phyloP scores from a whole-genome alignment of 2,888 invertebrate genomes.

The Protodeltote pygarga region DNA sequence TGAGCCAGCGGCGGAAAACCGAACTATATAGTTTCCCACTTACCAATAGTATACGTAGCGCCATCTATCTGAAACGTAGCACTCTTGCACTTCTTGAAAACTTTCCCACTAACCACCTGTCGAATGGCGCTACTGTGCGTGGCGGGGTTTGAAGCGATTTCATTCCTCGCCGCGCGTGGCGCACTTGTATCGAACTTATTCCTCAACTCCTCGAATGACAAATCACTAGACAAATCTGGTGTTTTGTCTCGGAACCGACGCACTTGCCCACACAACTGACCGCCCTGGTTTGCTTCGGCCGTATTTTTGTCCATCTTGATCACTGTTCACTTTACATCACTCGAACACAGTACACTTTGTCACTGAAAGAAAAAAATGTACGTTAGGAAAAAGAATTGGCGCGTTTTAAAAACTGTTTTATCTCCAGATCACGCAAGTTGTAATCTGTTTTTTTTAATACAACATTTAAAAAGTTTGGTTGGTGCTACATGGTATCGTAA shows the following conservation, averaged over 20 bases:
- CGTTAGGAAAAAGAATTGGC: constrained; percentile 11
- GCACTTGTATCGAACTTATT: constrained; percentile 81
- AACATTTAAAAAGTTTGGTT: background rate
- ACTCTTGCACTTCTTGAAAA: constrained; percentile 94
- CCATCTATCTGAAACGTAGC: constrained; percentile 95
- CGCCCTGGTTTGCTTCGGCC: constrained; percentile 61
- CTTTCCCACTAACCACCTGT: constrained; percentile 85
- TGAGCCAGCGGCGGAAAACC: constrained; percentile 40
- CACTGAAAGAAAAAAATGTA: constrained; percentile 44
- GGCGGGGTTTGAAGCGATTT: constrained; percentile 79
- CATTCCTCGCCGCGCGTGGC: constrained; percentile 65
- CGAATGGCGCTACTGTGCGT: constrained; percentile 83
- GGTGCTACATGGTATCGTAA: constrained; percentile 20
- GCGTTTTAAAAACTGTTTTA: background rate
- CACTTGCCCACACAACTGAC: constrained; percentile 75
- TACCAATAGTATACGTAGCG: constrained; percentile 95
- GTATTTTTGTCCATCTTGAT: constrained; percentile 70
- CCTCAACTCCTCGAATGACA: constrained; percentile 79
- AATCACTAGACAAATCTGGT: constrained; percentile 71
- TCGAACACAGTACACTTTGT: constrained; percentile 56
- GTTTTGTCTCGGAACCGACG: constrained; percentile 65
- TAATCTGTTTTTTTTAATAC: no score
- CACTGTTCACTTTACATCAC: constrained; percentile 51
- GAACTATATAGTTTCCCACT: constrained; percentile 61
- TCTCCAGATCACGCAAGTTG: no score